phyloP scores from a whole-genome alignment of 2,888 invertebrate species.

The Pantelozetes paolii region DNA sequence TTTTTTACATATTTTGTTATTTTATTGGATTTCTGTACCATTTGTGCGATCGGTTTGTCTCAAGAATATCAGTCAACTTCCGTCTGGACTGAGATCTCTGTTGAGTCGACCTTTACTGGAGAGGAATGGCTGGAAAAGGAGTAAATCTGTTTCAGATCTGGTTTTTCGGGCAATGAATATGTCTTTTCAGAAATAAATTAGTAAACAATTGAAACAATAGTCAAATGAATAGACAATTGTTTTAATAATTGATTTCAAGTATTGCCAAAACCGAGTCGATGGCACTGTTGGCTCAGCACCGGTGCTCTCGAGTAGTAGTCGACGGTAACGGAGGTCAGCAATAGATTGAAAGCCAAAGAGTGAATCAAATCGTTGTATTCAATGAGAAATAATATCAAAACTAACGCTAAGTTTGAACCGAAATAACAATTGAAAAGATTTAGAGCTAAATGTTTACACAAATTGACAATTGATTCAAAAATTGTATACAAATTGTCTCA shows the following conservation, averaged over 20 bases:
- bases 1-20: neutral
- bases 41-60: slow-evolving; percentile 26
- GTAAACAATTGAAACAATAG: neutral
- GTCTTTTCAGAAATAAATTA: neutral
- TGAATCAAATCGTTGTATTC: neutral
- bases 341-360: neutral
- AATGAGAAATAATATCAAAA: neutral
- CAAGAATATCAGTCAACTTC: slow-evolving; percentile 28
- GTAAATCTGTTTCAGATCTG: neutral
- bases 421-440: too few relatives aligned
- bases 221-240: neutral
- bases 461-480: neutral
- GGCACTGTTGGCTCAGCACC: neutral
- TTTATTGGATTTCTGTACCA: slow-evolving; percentile 33
- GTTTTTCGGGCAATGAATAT: neutral
- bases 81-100: slow-evolving; percentile 30
- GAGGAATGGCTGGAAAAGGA: slow-evolving; percentile 29
- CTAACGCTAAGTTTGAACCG: too few relatives aligned
- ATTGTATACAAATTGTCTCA: too few relatives aligned
- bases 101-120: slow-evolving; percentile 17
- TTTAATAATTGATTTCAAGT: neutral
- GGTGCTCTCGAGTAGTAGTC: neutral
- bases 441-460: neutral
- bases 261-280: slow-evolving; percentile 3
- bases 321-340: neutral